Percentiles rank a stretch among this genome's conserved stretches.
These are phyloP conservation scores for Ursus arctos DNA, from an alignment of 2,113 vertebrate genomes.

Conservation along the genomic window DNA sequence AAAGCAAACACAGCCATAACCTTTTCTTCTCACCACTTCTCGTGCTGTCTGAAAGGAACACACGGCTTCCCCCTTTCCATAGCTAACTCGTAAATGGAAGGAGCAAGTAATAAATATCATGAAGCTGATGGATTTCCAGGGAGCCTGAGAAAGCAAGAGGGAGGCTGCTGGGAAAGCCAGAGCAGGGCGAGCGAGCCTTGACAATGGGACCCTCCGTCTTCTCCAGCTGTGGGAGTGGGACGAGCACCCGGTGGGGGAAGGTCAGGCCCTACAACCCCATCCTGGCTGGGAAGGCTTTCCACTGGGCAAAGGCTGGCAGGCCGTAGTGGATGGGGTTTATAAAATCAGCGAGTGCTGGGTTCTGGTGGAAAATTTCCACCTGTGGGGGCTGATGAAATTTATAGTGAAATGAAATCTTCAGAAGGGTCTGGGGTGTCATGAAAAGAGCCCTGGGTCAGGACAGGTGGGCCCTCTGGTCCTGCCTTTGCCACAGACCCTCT, in stretches of 20 bases:
- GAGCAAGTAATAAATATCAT: conserved; percentile 74
- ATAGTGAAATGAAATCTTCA: background rate
- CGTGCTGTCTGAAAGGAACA: conserved; percentile 10
- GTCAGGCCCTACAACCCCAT: rapidly evolving
- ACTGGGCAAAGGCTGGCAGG: background rate
- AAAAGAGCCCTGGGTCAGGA: background rate
- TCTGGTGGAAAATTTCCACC: background rate
- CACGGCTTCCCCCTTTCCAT: conserved; percentile 25
- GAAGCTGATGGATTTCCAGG: conserved; percentile 70
- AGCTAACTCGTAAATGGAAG: conserved; percentile 73
- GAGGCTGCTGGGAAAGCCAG: conserved; percentile 53
- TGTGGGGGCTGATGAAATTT: background rate
- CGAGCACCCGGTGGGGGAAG: background rate
- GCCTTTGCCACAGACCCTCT: background rate
- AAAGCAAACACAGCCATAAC: conserved; percentile 50
- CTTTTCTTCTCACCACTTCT: conserved; percentile 34
- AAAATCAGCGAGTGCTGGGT: background rate
- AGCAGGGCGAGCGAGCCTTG: conserved; percentile 20
- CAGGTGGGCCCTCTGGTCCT: rapidly evolving
- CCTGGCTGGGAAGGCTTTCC: background rate
- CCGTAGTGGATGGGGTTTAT: background rate
- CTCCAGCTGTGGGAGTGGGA: background rate
- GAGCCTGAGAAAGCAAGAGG: background rate
- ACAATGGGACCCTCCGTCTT: background rate
- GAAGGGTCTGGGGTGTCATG: rapidly evolving